These are phyloP conservation scores for Podabrus alpinus DNA, from an alignment of 2,888 invertebrate genomes.

Conservation along the genomic window DNA sequence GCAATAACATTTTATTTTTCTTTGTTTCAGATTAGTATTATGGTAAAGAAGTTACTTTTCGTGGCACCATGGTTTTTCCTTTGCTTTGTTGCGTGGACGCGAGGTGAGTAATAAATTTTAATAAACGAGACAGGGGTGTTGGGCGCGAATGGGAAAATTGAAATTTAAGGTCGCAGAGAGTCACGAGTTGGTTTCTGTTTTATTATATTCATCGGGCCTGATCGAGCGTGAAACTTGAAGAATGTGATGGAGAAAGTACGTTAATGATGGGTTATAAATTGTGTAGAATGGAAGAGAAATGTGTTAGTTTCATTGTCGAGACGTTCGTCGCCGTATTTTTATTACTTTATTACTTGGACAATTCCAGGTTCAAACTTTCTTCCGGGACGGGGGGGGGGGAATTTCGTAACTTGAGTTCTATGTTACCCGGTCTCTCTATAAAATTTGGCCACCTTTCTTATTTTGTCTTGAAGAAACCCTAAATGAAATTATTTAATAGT, in stretches of 20 bases:
- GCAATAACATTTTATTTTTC: background rate
- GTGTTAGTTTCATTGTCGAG: background rate
- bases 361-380: too few species aligned
- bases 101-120: conserved; percentile 10
- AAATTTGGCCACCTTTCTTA: too few species aligned
- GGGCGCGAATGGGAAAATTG: background rate
- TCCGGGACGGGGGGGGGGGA: too few species aligned
- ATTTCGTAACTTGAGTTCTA: too few species aligned
- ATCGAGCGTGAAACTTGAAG: background rate
- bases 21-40: conserved; percentile 20
- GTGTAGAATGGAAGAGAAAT: background rate
- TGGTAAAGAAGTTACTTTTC: conserved; percentile 18
- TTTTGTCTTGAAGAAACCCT: too few species aligned
- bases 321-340: background rate
- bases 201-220: background rate
- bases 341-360: too few species aligned
- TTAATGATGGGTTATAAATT: background rate
- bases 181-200: background rate
- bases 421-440: too few species aligned
- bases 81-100: conserved; percentile 6
- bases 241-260: background rate
- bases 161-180: background rate
- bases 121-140: background rate
- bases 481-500: too few species aligned
- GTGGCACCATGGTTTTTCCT: conserved; percentile 16